These are phyloP conservation scores for Aleadryas rufinucha DNA, from an alignment of 2,113 vertebrate genomes.

Conservation along the genomic window DNA sequence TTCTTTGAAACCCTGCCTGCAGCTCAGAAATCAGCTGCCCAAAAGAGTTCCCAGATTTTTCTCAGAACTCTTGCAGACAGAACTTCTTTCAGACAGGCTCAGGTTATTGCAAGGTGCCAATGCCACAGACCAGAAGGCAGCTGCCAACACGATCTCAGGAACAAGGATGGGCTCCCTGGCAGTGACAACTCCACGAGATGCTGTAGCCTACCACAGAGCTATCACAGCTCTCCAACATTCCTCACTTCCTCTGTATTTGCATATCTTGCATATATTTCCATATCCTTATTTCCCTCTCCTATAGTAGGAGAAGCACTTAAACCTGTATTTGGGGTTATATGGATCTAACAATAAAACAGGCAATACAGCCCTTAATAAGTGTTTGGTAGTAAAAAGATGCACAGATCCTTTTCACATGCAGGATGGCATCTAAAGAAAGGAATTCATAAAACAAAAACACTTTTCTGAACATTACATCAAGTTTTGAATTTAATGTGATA, in stretches of 20 bases:
- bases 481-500: too few species aligned
- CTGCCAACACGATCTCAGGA: neutral
- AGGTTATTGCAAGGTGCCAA: neutral
- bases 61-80: neutral
- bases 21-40: neutral
- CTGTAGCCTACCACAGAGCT: neutral
- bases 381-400: neutral
- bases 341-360: neutral
- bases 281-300: neutral
- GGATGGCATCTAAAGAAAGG: neutral
- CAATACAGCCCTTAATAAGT: rapidly evolving
- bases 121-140: neutral
- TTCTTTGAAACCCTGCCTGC: neutral
- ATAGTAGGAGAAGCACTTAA: neutral
- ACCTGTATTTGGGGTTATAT: neutral
- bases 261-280: neutral
- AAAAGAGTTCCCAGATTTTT: neutral
- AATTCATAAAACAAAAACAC: neutral
- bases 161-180: neutral
- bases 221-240: neutral
- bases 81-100: neutral
- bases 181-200: neutral
- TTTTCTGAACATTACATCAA: neutral
- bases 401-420: neutral
- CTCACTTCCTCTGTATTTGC: neutral